These are phyloP conservation scores for Eudyptes chrysolophus DNA, from an alignment of 2,113 vertebrate genomes.

Conservation along the genomic window DNA sequence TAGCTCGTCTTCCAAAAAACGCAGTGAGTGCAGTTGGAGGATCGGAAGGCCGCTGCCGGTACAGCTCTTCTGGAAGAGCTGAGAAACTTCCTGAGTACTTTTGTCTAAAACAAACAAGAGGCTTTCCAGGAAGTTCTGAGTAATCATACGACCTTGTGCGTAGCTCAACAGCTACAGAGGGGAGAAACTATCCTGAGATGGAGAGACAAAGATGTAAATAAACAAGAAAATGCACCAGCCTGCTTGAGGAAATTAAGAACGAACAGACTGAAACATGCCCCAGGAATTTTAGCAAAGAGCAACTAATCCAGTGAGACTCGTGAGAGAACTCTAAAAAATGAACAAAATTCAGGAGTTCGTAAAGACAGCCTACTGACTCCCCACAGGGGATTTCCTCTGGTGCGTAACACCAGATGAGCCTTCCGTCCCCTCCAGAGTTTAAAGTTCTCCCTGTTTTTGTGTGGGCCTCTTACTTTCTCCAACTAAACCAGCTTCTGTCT, in stretches of 20 bases:
- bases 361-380: not conserved
- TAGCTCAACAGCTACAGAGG: slow-evolving; percentile 40
- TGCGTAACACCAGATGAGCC: not conserved
- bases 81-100: slow-evolving; percentile 40
- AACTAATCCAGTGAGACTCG: not conserved
- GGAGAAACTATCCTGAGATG: not conserved
- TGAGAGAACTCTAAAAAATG: not conserved
- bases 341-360: not conserved
- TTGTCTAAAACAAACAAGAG: slow-evolving; percentile 7
- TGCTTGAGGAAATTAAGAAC: not conserved
- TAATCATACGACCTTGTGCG: slow-evolving; percentile 38
- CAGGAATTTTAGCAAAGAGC: not conserved
- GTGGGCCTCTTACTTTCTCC: not conserved
- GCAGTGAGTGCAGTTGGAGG: not conserved
- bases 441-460: not conserved
- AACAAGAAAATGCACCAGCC: not conserved
- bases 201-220: not conserved
- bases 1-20: not conserved
- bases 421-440: not conserved
- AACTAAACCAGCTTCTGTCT: not conserved
- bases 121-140: slow-evolving; percentile 68
- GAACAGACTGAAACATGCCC: not conserved
- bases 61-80: not conserved
- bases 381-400: not conserved
- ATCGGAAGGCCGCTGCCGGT: not conserved